Percentiles rank a stretch among this genome's conserved stretches.
phyloP scores from a whole-genome alignment of 2,888 invertebrate genomes.

The Synergus itoensis region DNA sequence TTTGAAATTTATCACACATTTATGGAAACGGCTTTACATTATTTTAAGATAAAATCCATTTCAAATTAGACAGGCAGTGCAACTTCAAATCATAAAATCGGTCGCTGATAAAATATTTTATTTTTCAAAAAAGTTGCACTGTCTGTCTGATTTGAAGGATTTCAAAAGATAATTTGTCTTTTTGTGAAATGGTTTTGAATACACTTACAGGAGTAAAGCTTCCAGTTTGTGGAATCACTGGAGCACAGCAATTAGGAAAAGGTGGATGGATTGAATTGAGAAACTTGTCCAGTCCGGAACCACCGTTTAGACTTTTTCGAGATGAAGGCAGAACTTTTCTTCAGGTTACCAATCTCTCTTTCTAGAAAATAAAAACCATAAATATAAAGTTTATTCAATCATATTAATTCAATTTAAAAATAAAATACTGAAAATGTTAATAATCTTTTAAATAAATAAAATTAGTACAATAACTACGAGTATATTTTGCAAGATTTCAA shows the following conservation, averaged over 20 bases:
- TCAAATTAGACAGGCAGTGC: too few relatives aligned
- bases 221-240: slow-evolving; percentile 91
- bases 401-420: neutral
- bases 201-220: slow-evolving; percentile 83
- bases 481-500: neutral
- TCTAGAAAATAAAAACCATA: slow-evolving; percentile 1
- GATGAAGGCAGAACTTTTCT: slow-evolving; percentile 91
- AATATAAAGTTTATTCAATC: too few relatives aligned
- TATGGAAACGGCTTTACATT: neutral
- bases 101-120: too few relatives aligned
- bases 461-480: neutral
- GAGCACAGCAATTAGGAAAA: slow-evolving; percentile 89
- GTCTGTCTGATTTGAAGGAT: neutral
- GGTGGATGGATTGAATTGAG: slow-evolving; percentile 90
- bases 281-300: slow-evolving; percentile 87
- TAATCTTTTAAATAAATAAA: neutral
- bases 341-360: slow-evolving; percentile 80
- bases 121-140: too few relatives aligned
- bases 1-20: neutral
- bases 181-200: neutral
- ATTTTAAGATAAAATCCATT: too few relatives aligned
- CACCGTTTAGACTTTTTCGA: slow-evolving; percentile 89
- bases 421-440: neutral
- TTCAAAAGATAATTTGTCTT: neutral
- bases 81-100: too few relatives aligned